Conservation (phyloP, 2,888 invertebrate species). For the Clostera curtula region DNA sequence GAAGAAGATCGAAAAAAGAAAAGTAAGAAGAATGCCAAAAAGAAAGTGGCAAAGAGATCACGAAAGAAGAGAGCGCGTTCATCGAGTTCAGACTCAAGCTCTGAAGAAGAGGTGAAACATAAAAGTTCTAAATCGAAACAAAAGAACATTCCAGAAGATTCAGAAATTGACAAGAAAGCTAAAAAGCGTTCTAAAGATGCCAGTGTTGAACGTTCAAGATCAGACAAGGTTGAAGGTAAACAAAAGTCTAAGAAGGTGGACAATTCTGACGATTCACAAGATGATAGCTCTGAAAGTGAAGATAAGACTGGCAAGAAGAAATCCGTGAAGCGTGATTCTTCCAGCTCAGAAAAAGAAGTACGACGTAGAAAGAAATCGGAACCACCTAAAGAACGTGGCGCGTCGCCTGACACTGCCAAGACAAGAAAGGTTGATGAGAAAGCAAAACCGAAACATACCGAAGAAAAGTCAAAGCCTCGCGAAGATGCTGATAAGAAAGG, state of each 20-base stretch:
- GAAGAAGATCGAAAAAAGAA: conserved; percentile 69
- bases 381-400: conserved; percentile 45
- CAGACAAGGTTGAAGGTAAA: conserved; percentile 53
- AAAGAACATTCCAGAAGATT: conserved; percentile 67
- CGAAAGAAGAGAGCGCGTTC: conserved; percentile 64
- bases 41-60: conserved; percentile 62
- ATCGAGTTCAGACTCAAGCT: conserved; percentile 68
- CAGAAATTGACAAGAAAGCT: conserved; percentile 57
- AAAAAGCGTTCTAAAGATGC: conserved; percentile 58
- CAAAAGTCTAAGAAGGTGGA: conserved; percentile 56
- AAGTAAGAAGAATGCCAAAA: conserved; percentile 63
- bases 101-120: conserved; percentile 67
- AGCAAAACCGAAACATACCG: conserved; percentile 65
- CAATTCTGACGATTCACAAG: conserved; percentile 59
- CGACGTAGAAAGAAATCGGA: conserved; percentile 56
- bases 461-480: conserved; percentile 73
- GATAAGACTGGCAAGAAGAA: conserved; percentile 71
- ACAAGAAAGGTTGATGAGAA: conserved; percentile 55
- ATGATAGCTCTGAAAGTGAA: conserved; percentile 66
- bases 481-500: conserved; percentile 77
- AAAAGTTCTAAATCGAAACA: conserved; percentile 63
- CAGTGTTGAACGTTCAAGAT: conserved; percentile 45
- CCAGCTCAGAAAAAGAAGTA: conserved; percentile 62
- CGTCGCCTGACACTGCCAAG: conserved; percentile 55
- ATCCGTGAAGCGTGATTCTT: conserved; percentile 55